A percentile compares a stretch with the other conserved stretches of the same genome.
phyloP scores from a whole-genome alignment of 2,888 invertebrate species.

The Auanema freiburgensis region DNA sequence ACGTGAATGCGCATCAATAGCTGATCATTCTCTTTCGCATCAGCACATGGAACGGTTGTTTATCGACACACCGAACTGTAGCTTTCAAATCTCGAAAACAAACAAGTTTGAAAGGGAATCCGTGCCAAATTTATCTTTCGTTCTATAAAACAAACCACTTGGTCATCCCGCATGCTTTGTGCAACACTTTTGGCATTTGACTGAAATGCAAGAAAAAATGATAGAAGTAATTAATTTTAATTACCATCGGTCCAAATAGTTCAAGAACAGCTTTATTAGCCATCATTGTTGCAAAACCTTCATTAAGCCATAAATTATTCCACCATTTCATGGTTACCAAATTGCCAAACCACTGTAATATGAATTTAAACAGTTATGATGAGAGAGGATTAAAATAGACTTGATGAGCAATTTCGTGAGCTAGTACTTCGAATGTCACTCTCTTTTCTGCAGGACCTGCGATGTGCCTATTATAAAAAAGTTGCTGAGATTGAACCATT shows the following conservation, averaged over 20 bases:
- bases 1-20: no score
- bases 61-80: no score
- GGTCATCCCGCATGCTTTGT: slow-evolving; percentile 19
- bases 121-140: slow-evolving; percentile 26
- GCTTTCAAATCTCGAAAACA: neutral
- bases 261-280: slow-evolving; percentile 16
- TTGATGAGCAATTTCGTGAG: slow-evolving; percentile 55
- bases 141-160: slow-evolving; percentile 30
- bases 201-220: no score
- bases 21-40: no score
- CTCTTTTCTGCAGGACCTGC: slow-evolving; percentile 24
- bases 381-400: slow-evolving; percentile 18
- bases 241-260: slow-evolving; percentile 4
- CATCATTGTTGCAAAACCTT: slow-evolving; percentile 49
- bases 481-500: slow-evolving; percentile 26
- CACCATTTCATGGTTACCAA: slow-evolving; percentile 62
- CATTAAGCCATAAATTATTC: slow-evolving; percentile 59
- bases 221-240: no score
- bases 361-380: neutral
- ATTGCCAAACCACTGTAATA: slow-evolving; percentile 58
- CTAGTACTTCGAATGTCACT: slow-evolving; percentile 24
- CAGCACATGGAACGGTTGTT: no score
- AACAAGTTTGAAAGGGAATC: neutral
- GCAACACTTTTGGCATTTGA: no score
- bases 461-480: slow-evolving; percentile 23